Conservation (phyloP, 2,113 vertebrate genomes). For the Benitochromis conjunctus region DNA sequence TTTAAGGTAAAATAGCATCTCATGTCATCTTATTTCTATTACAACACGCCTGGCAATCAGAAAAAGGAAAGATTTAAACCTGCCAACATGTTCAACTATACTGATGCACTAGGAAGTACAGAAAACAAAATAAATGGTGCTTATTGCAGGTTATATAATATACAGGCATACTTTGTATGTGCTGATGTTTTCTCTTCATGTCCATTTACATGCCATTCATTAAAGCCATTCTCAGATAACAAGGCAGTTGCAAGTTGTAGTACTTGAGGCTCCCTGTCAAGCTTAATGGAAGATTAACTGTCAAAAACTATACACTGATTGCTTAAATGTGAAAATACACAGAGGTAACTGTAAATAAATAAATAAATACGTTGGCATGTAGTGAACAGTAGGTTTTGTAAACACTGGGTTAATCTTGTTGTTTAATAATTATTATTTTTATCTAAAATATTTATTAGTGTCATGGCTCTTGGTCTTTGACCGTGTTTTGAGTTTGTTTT, state of each 20-base stretch:
- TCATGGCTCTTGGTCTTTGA: background rate
- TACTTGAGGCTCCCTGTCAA: background rate
- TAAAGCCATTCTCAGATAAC: background rate
- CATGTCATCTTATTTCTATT: background rate
- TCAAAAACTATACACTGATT: background rate
- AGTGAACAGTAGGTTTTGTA: background rate
- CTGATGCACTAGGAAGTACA: background rate
- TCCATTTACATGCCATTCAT: background rate
- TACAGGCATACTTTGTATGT: background rate
- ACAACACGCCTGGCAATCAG: background rate
- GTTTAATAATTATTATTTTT: background rate
- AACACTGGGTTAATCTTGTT: background rate
- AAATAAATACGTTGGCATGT: background rate
- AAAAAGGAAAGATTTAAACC: background rate
- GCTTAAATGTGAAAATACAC: background rate
- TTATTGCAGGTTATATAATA: background rate
- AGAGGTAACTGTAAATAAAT: too few species aligned
- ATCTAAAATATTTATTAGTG: background rate
- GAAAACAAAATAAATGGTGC: rapidly evolving
- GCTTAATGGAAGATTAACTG: background rate
- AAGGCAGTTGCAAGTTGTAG: background rate
- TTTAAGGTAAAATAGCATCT: background rate
- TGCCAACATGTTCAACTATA: background rate
- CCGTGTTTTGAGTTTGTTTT: background rate
- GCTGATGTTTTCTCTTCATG: background rate